Conservation (phyloP, 1,140 invertebrate genomes). For the Drosophila busckii region DNA sequence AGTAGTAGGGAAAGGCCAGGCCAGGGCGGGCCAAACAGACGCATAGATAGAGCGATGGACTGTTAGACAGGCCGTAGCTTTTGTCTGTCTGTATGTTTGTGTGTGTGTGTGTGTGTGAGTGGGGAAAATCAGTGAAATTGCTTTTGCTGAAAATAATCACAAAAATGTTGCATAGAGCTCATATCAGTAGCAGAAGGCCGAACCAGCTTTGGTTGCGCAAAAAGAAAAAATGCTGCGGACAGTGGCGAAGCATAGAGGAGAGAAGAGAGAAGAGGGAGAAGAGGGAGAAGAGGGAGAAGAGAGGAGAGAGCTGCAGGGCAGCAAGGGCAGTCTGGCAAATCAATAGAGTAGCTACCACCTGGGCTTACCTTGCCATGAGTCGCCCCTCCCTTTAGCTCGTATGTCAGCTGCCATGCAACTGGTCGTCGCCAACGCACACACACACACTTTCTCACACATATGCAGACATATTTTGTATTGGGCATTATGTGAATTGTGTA, state of each 20-base stretch:
- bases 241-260: too few species aligned
- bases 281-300: too few species aligned
- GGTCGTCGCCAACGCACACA: constrained; percentile 19
- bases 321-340: constrained; percentile 2
- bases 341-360: neutral
- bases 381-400: neutral
- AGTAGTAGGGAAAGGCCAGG: too few species aligned
- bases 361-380: constrained; percentile 1
- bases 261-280: too few species aligned
- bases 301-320: too few species aligned
- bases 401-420: constrained; percentile 39
- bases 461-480: constrained; percentile 31
- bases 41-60: neutral
- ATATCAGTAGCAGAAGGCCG: neutral
- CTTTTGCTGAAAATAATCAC: too few species aligned
- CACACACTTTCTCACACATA: too few species aligned
- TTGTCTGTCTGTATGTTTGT: too few species aligned
- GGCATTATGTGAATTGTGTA: constrained; percentile 34
- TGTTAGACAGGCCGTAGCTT: too few species aligned
- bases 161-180: constrained; percentile 39
- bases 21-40: too few species aligned
- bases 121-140: too few species aligned
- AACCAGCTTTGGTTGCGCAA: constrained; percentile 16
- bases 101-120: too few species aligned
- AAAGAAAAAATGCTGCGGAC: constrained; percentile 8